Conservation (phyloP, 2,888 invertebrate genomes). For the Leptopilina myrica region DNA sequence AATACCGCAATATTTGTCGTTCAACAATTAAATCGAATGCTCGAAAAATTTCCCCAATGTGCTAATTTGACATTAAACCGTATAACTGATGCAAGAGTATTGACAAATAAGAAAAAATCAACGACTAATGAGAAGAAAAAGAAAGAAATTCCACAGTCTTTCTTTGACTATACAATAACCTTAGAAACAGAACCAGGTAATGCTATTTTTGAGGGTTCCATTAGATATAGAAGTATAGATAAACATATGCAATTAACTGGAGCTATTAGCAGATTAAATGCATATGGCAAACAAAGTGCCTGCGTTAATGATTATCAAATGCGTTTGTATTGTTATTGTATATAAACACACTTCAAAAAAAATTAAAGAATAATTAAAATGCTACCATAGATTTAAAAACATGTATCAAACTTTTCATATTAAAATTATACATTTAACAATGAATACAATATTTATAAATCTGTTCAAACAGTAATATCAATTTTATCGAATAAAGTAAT, state of each 20-base stretch:
- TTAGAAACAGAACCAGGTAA: slow-evolving; percentile 83
- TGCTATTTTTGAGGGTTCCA: slow-evolving; percentile 88
- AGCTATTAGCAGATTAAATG: slow-evolving; percentile 86
- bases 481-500: no score
- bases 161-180: slow-evolving; percentile 82
- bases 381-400: no score
- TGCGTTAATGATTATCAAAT: slow-evolving; percentile 86
- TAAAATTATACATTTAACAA: no score
- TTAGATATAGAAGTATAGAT: slow-evolving; percentile 77
- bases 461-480: no score
- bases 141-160: slow-evolving; percentile 68
- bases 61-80: slow-evolving; percentile 81
- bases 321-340: slow-evolving; percentile 88
- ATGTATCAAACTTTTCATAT: no score
- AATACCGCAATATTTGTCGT: slow-evolving; percentile 82
- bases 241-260: slow-evolving; percentile 80
- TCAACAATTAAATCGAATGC: slow-evolving; percentile 81
- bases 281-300: slow-evolving; percentile 88
- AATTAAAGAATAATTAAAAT: no score
- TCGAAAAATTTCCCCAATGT: slow-evolving; percentile 82
- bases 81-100: slow-evolving; percentile 83
- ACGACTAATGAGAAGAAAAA: slow-evolving; percentile 48
- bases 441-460: no score
- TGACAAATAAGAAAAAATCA: slow-evolving; percentile 59
- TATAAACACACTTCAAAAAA: slow-evolving; percentile 45